A percentile compares a stretch with the other conserved stretches of the same genome.
phyloP scores from a whole-genome alignment of 1,140 invertebrate species.

The Nasonia longicornis region DNA sequence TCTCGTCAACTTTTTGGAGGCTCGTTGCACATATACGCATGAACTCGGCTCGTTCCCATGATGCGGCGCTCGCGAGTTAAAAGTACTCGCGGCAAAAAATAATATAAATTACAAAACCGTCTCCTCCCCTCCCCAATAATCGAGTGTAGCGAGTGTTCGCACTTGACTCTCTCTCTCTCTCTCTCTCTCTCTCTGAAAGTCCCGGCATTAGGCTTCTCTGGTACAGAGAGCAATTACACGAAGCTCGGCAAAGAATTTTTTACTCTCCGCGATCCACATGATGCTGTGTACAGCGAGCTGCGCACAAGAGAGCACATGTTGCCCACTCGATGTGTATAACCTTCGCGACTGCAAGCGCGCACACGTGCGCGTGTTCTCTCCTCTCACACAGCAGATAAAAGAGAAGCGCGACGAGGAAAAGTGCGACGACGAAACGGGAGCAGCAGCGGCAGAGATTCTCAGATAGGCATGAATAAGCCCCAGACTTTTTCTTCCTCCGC shows the following conservation, averaged over 20 bases:
- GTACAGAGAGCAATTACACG: too few species aligned
- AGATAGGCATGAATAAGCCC: constrained; percentile 25
- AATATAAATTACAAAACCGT: too few species aligned
- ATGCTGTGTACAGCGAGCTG: not conserved
- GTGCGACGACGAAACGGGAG: constrained; percentile 9
- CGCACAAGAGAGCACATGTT: not conserved
- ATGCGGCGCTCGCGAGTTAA: too few species aligned
- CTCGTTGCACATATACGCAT: too few species aligned
- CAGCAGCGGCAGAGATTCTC: constrained; percentile 7
- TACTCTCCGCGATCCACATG: not conserved
- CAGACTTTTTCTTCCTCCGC: not conserved
- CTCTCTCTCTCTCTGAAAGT: not conserved
- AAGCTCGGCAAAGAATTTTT: constrained; percentile 8
- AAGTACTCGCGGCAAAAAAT: too few species aligned
- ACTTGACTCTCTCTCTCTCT: not conserved
- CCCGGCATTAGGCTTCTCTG: not conserved
- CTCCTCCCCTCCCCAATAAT: too few species aligned
- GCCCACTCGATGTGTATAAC: not conserved
- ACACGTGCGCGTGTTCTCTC: not conserved
- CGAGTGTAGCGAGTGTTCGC: not conserved
- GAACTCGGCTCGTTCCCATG: too few species aligned
- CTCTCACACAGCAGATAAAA: constrained; percentile 1
- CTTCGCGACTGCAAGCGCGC: not conserved
- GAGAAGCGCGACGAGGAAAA: constrained; percentile 5
- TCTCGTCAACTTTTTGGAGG: not conserved